Evolutionary conservation across 2,797 vertebrate genomes (phyloP), one percentile per base, ranked within the genome.

Genomic region (Gymnodraco acuticeps): DNA sequence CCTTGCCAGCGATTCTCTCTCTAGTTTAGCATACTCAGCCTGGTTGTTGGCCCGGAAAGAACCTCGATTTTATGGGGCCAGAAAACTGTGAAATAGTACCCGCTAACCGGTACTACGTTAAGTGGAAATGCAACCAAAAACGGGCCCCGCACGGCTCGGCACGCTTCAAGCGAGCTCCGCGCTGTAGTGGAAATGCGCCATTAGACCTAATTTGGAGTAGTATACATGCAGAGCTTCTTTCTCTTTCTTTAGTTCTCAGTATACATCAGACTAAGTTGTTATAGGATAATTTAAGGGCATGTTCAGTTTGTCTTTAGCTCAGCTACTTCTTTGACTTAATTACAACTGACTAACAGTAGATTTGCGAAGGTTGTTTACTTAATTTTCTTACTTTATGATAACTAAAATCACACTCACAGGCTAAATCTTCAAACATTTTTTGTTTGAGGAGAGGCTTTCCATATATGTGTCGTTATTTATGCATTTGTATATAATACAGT

Each of bases 381-480:
- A 11, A 23, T 73, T 48, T 67, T 47, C 9, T n/a, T 6, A 48
- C 43, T 15, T 43, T 64, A 3, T 20, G 23, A 65, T 48, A 65
- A 48, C 17, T n/a, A 15, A 19, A 65, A 2, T 59, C 38, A 38
- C 6, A 38, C 33, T 38, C 7, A 38, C 33, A 9, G 33, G 33
- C 33, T 7, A 33, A 33, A 38, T n/a, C 11, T 14, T 53, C 15
- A 11, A 3, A 19, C 13, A 54, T 33, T 51, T 33, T 13, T 42
- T 31, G 1, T 70, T 33, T 61, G 55, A 45, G 4, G 33, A 9
- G 8, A 7, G 8, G 8, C 8, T 38, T 38, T 38, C 33, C 8
- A 41, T 38, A 50, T 43, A 14, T 17, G 31, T 2, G 4, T 31
- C 11, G 10, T 59, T 1, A 5, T 54, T 55, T 13, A 45, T 47